Base-by-base conservation (phyloP, 37 sponge, comb jelly and placozoan genomes). In the Chondrosia reniformis region DNA sequence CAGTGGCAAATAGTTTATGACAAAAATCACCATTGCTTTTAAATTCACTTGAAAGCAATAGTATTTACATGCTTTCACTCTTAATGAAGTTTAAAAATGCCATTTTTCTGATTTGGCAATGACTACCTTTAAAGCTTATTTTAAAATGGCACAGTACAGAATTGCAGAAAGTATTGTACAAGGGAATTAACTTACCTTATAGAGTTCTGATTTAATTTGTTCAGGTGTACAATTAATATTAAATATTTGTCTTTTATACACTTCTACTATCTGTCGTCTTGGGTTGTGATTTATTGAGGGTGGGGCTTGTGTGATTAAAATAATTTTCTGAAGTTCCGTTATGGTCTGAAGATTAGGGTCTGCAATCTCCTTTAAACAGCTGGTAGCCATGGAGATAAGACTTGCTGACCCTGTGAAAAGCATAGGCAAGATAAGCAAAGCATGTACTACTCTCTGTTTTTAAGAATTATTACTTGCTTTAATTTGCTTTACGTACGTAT, bases 271-370 rank as follows among this genome's bases (percentile, higher is more conserved):
- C 22, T 46, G 81, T 44, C 78, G 58, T 76, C 82, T 79, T 8
- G 83, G 74, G 10, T 63, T 64, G 19, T 65, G 55, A 0, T 36
- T 66, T 24, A 71, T 45, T 10, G 87, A 74, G 58, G 92, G 92
- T 4, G 88, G 85, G 28, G 79, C 76, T 67, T 84, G 79, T 3
- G 83, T 87, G 30, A 94, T 64, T 69, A 74, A 87, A 55, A 94
- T 57, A 5, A 94, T 67, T 63, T 87, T 89, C 84, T 94, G 91
- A 24, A 94, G 77, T 46, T 86, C 87, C 39, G 78, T 57, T 25
- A 94, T 55, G 6, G 90, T 78, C 38, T 81, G 80, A 0, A 83
- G 74, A 32, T 90, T 72, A 4, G 94, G 94, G 76, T 94, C 94
- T 17, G 59, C 43, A 12, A 89, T 86, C 78, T 89, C 80, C 49